Evolutionary conservation across 2,888 invertebrate species (phyloP).

Genomic region (Noctua janthe): DNA sequence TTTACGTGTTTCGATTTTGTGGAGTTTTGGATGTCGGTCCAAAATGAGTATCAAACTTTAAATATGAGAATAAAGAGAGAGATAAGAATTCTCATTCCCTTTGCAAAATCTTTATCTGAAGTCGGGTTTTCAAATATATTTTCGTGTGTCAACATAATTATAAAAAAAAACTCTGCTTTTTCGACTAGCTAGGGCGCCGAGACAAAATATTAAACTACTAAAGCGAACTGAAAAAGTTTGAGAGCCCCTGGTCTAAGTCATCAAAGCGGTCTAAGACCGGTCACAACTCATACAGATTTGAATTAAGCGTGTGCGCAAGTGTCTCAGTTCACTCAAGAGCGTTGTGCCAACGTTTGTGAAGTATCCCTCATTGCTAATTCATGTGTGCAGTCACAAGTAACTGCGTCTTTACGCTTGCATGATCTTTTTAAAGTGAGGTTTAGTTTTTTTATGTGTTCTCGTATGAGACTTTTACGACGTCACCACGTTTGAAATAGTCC

Average conservation of each 20-base stretch:
- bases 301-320: slow-evolving; percentile 19
- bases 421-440: background rate
- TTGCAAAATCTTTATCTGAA: no score
- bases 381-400: slow-evolving; percentile 6
- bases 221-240: no score
- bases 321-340: background rate
- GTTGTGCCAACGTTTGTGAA: background rate
- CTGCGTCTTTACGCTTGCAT: slow-evolving; percentile 23
- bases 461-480: background rate
- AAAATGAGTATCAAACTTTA: no score
- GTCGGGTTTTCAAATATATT: no score
- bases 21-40: no score
- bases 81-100: no score
- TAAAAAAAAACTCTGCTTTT: no score
- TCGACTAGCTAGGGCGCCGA: no score
- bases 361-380: slow-evolving; percentile 9
- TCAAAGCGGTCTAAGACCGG: background rate
- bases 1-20: no score
- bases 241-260: background rate
- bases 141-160: no score
- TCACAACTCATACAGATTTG: background rate
- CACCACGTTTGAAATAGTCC: background rate
- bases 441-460: background rate
- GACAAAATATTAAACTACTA: no score
- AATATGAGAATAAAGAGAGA: no score